Evolutionary conservation across 2,113 vertebrate species (phyloP).

Genomic region (Accipiter cooperii): DNA sequence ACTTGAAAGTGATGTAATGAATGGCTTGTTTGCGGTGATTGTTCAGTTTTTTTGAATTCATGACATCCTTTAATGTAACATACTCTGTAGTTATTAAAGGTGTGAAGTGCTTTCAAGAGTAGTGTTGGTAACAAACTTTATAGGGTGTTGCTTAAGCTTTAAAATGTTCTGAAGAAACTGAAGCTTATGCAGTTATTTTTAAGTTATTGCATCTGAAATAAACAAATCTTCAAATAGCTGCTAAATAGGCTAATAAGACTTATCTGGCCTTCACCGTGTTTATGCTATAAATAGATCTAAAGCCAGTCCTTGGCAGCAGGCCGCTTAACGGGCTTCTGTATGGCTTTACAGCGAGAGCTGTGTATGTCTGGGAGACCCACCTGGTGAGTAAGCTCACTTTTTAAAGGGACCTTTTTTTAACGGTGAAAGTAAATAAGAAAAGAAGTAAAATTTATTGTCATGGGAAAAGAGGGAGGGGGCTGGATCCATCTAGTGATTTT

Average conservation of each 20-base stretch:
- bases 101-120: background rate
- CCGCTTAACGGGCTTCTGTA: slow-evolving; percentile 17
- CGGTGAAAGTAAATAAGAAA: background rate
- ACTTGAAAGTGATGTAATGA: background rate
- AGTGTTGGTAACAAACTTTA: background rate
- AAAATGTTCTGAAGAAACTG: background rate
- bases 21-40: background rate
- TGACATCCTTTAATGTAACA: background rate
- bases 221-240: slow-evolving; percentile 26
- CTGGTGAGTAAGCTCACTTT: slow-evolving; percentile 12
- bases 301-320: slow-evolving; percentile 39
- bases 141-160: background rate
- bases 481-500: background rate
- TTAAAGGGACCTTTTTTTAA: background rate
- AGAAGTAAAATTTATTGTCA: background rate
- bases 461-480: background rate
- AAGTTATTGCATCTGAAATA: slow-evolving; percentile 37
- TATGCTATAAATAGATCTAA: slow-evolving; percentile 61
- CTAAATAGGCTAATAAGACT: slow-evolving; percentile 55
- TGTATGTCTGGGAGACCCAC: background rate
- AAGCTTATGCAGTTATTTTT: slow-evolving; percentile 1
- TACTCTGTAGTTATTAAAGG: background rate
- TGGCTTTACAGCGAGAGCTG: slow-evolving; percentile 22
- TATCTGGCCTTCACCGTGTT: slow-evolving; percentile 32
- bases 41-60: background rate